These are phyloP conservation scores for Leucoraja ocellata DNA, from an alignment of 2,797 vertebrate species.

Conservation along the genomic window DNA sequence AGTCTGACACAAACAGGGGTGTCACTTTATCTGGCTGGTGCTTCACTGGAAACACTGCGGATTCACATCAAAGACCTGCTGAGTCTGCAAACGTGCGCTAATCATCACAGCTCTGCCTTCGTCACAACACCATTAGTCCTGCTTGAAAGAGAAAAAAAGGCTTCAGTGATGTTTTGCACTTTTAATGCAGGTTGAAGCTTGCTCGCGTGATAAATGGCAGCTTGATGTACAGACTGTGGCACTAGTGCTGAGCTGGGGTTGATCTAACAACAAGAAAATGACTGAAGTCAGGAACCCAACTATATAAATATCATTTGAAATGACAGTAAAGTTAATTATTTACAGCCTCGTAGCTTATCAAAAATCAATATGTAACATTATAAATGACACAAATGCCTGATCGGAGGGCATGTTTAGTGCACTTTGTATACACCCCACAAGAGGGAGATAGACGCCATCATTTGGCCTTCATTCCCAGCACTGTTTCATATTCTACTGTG, in stretches of 20 bases:
- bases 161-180: constrained; percentile 3
- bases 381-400: too few species aligned
- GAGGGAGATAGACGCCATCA: too few species aligned
- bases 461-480: too few species aligned
- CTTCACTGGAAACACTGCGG: neutral
- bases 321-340: too few species aligned
- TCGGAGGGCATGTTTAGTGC: too few species aligned
- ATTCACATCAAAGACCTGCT: constrained; percentile 11
- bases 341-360: too few species aligned
- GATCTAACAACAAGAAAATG: neutral
- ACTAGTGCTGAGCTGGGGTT: neutral
- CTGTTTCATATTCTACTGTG: too few species aligned
- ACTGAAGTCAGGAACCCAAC: neutral
- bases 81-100: neutral
- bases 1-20: neutral
- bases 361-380: too few species aligned
- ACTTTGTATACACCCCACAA: too few species aligned
- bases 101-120: neutral
- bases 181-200: constrained; percentile 16
- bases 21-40: neutral
- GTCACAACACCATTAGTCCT: neutral
- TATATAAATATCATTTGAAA: too few species aligned
- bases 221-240: neutral
- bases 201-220: neutral
- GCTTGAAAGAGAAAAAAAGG: constrained; percentile 14